phyloP scores from a whole-genome alignment of 2,888 invertebrate species.

The Mystacides longicornis region DNA sequence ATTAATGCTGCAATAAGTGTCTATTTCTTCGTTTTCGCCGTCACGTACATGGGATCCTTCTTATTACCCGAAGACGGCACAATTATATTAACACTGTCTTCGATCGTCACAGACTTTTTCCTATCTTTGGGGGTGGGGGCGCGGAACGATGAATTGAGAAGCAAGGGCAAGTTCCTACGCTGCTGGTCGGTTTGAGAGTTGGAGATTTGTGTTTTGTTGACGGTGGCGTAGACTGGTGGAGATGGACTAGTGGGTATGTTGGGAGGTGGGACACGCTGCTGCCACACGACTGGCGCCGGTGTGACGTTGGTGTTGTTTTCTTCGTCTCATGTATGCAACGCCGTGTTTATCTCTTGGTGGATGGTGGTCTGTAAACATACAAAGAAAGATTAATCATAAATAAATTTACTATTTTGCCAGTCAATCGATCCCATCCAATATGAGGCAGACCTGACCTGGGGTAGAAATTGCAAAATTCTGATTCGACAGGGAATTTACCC shows the following conservation, averaged over 20 bases:
- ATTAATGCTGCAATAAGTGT: not conserved
- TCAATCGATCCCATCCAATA: too few species aligned
- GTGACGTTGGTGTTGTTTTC: slow-evolving; percentile 17
- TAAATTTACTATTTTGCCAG: too few species aligned
- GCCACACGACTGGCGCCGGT: slow-evolving; percentile 9
- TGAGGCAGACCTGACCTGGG: too few species aligned
- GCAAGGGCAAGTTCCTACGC: slow-evolving; percentile 29
- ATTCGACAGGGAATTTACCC: too few species aligned
- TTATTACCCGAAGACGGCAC: slow-evolving; percentile 15
- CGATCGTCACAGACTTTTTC: slow-evolving; percentile 26
- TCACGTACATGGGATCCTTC: slow-evolving; percentile 38
- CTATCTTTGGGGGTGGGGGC: slow-evolving; percentile 17
- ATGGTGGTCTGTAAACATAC: slow-evolving; percentile 50
- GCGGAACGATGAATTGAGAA: slow-evolving; percentile 28
- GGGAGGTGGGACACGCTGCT: not conserved
- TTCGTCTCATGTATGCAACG: slow-evolving; percentile 63
- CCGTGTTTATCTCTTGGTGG: slow-evolving; percentile 77
- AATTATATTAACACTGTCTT: slow-evolving; percentile 25
- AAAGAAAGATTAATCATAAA: not conserved
- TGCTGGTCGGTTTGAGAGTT: slow-evolving; percentile 23
- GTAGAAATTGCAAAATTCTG: too few species aligned
- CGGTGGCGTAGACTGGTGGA: slow-evolving; percentile 25
- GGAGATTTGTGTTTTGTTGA: slow-evolving; percentile 23
- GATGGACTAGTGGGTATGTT: slow-evolving; percentile 8
- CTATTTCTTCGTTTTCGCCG: slow-evolving; percentile 41